These are phyloP conservation scores for Meandrina meandrites DNA, from an alignment of 92 coral and sea anemone species.

Conservation along the genomic window DNA sequence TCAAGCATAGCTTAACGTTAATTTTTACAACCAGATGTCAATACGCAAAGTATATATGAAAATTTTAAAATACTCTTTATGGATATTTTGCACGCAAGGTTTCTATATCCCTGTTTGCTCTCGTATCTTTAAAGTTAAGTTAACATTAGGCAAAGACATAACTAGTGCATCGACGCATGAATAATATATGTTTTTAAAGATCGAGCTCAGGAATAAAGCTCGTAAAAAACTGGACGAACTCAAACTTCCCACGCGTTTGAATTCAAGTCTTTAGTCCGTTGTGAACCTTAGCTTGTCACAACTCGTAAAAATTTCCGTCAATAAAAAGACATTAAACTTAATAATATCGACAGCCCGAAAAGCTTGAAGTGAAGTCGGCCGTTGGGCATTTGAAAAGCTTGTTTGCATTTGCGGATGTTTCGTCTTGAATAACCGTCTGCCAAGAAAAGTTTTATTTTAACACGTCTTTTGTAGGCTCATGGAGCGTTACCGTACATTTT, in stretches of 20 bases:
- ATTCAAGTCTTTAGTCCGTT: not conserved
- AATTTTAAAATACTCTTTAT: not conserved
- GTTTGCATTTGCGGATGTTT: no score
- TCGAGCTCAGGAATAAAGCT: no score
- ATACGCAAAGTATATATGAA: not conserved
- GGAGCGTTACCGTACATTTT: no score
- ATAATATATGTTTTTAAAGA: no score
- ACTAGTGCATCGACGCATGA: no score
- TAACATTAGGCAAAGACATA: no score
- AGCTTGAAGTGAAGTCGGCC: not conserved
- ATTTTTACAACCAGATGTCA: not conserved
- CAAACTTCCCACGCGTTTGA: not conserved
- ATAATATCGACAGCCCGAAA: not conserved
- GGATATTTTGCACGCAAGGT: not conserved
- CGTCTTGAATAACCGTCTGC: not conserved
- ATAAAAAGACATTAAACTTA: not conserved
- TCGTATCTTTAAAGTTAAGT: not conserved
- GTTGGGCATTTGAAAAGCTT: no score
- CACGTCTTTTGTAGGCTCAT: no score
- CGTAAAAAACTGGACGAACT: not conserved
- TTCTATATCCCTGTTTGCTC: not conserved
- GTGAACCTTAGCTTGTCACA: not conserved
- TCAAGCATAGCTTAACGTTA: not conserved
- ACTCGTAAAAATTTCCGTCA: no score
- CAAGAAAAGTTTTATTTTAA: not conserved